Conservation (phyloP, 2,797 vertebrate species). For the Novumbra hubbsi region DNA sequence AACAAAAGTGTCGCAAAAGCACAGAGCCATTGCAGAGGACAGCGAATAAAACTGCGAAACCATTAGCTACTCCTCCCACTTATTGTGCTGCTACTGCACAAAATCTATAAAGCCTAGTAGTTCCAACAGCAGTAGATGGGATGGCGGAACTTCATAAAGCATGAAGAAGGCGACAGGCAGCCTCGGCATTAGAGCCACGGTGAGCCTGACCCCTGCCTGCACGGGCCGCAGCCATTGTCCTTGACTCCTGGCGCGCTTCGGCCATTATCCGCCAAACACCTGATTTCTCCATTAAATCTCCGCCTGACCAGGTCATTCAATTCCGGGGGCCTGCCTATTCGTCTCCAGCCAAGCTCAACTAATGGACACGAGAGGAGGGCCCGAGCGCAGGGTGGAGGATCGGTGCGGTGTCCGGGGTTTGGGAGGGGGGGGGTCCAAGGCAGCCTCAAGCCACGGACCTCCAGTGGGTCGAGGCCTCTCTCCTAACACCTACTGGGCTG, state of each 20-base stretch:
- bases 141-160: constrained; percentile 66
- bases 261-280: constrained; percentile 86
- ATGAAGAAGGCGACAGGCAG: constrained; percentile 52
- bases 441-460: constrained; percentile 54
- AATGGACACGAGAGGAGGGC: constrained; percentile 81
- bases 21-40: constrained; percentile 47
- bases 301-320: constrained; percentile 96
- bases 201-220: constrained; percentile 71
- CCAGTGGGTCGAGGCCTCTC: constrained; percentile 65
- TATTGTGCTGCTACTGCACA: constrained; percentile 67
- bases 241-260: constrained; percentile 86
- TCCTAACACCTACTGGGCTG: constrained; percentile 84
- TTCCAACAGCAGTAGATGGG: constrained; percentile 32
- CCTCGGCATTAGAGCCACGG: constrained; percentile 68
- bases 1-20: constrained; percentile 47
- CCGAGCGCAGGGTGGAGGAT: constrained; percentile 72
- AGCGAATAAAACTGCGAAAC: constrained; percentile 44
- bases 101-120: constrained; percentile 57
- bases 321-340: constrained; percentile 91
- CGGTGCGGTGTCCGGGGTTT: constrained; percentile 58
- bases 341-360: constrained; percentile 96
- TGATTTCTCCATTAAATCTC: constrained; percentile 95
- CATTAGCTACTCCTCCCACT: constrained; percentile 58
- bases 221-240: constrained; percentile 84
- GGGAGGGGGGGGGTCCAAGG: constrained; percentile 38